Conservation (phyloP, 1,140 invertebrate species). For the Campodea augens region DNA sequence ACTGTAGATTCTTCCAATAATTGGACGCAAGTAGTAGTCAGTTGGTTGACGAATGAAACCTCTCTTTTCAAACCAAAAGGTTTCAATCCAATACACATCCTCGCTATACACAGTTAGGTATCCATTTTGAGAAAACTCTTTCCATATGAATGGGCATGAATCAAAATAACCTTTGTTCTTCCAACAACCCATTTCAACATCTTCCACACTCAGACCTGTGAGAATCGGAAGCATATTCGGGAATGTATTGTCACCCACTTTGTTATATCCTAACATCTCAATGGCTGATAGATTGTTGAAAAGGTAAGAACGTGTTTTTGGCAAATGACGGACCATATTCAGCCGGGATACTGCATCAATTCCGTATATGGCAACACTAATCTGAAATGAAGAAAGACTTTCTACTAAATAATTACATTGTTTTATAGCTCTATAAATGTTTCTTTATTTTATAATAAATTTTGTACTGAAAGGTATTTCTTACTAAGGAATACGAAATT, state of each 20-base stretch:
- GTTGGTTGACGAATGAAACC: conserved; percentile 60
- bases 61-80: conserved; percentile 58
- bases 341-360: conserved; percentile 68
- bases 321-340: conserved; percentile 66
- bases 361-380: conserved; percentile 59
- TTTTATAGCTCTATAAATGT: too few relatives aligned
- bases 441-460: too few relatives aligned
- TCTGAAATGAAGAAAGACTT: conserved; percentile 4
- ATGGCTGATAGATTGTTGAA: conserved; percentile 34
- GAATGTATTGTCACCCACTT: conserved; percentile 65
- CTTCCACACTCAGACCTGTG: conserved; percentile 37
- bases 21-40: conserved; percentile 62
- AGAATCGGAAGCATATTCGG: conserved; percentile 57
- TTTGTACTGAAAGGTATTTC: too few relatives aligned
- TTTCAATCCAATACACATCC: conserved; percentile 48
- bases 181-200: conserved; percentile 39
- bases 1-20: conserved; percentile 36
- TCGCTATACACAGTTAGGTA: conserved; percentile 62
- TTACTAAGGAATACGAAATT: too few relatives aligned
- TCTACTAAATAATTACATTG: too few relatives aligned
- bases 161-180: conserved; percentile 32
- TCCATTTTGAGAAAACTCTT: conserved; percentile 42
- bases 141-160: conserved; percentile 60
- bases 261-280: conserved; percentile 58
- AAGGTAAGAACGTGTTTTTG: conserved; percentile 40